A percentile compares a stretch with the other conserved stretches of the same genome.
Conservation (phyloP, 2,888 invertebrate species). For the Cryptophagus acutangulus region DNA sequence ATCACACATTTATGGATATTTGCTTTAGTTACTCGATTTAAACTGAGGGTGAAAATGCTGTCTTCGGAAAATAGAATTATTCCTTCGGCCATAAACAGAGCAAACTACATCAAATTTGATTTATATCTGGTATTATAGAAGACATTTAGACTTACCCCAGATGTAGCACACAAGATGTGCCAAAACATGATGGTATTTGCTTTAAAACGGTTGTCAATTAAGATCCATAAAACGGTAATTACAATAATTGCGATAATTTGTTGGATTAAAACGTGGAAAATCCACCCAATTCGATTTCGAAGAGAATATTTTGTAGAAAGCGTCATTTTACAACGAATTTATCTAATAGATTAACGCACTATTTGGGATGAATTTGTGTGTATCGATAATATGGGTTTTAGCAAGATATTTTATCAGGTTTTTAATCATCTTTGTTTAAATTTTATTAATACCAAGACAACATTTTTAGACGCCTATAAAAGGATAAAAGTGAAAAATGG, state of each 20-base stretch:
- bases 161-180: conserved; percentile 35
- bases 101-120: conserved; percentile 26
- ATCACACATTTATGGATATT: conserved; percentile 30
- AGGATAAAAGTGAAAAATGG: no score
- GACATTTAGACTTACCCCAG: conserved; percentile 33
- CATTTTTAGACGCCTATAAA: no score
- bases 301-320: no score
- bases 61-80: conserved; percentile 32
- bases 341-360: no score
- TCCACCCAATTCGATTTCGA: not conserved
- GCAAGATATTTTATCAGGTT: no score
- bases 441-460: no score
- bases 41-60: conserved; percentile 28
- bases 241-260: conserved; percentile 26
- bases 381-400: no score
- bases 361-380: no score
- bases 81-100: conserved; percentile 34
- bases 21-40: conserved; percentile 24
- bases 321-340: no score
- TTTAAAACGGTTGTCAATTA: conserved; percentile 17
- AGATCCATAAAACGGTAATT: conserved; percentile 26
- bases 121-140: not conserved
- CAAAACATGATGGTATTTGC: conserved; percentile 23
- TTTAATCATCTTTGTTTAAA: no score
- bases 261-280: conserved; percentile 24